Conservation (phyloP, 2,113 vertebrate genomes). For the Gopherus evgoodei region DNA sequence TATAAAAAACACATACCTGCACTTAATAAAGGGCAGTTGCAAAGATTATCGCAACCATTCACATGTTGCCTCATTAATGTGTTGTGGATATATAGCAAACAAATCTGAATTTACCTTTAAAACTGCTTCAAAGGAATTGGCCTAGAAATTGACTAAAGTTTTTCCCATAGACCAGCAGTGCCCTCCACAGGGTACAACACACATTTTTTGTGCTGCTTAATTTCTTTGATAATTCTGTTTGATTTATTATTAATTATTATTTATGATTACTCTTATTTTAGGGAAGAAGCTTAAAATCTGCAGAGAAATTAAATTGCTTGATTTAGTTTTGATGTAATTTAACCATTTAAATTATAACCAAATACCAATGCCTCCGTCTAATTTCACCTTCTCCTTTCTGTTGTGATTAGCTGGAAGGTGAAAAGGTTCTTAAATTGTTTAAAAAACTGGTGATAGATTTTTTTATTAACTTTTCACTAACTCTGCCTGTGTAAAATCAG, state of each 20-base stretch:
- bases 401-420: slow-evolving; percentile 20
- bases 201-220: slow-evolving; percentile 24
- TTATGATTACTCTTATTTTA: background rate
- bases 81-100: slow-evolving; percentile 22
- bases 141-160: background rate
- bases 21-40: slow-evolving; percentile 21
- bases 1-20: slow-evolving; percentile 30
- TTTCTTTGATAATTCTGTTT: slow-evolving; percentile 29
- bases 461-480: slow-evolving; percentile 22
- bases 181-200: slow-evolving; percentile 70
- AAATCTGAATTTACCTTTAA: slow-evolving; percentile 59
- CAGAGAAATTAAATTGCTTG: slow-evolving; percentile 52
- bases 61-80: slow-evolving; percentile 29
- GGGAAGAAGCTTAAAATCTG: slow-evolving; percentile 42
- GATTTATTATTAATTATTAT: background rate
- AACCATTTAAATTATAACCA: slow-evolving; percentile 24
- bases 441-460: slow-evolving; percentile 34
- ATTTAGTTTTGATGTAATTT: slow-evolving; percentile 43
- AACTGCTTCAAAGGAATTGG: slow-evolving; percentile 18
- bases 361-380: slow-evolving; percentile 12
- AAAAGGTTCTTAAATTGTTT: slow-evolving; percentile 39
- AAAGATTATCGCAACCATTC: background rate
- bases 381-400: background rate
- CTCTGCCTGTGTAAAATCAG: slow-evolving; percentile 40
- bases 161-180: slow-evolving; percentile 49